Evolutionary conservation across 2,113 vertebrate species (phyloP).

Genomic region (Pelobates fuscus): DNA sequence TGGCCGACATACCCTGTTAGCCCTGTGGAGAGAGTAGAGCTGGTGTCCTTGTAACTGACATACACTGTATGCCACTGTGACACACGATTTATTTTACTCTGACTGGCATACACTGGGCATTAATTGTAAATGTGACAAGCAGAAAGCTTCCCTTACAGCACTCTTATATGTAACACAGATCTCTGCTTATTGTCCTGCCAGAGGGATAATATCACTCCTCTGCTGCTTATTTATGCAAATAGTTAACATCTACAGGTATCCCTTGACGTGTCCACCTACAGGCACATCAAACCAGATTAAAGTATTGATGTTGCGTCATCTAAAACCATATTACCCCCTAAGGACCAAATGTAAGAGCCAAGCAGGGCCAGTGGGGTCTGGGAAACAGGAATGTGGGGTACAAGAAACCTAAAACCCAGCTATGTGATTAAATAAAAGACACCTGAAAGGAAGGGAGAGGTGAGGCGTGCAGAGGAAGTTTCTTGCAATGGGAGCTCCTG

Average conservation of each 20-base stretch:
- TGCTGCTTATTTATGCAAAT: conserved; percentile 18
- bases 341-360: conserved; percentile 28
- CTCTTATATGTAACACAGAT: background rate
- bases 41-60: no score
- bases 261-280: conserved; percentile 14
- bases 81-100: no score
- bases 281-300: conserved; percentile 39
- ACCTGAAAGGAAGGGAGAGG: conserved; percentile 38
- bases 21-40: no score
- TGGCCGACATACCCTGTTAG: no score
- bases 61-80: no score
- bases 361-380: conserved; percentile 28
- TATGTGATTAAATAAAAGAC: conserved; percentile 42
- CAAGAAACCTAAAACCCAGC: conserved; percentile 41
- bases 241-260: conserved; percentile 25
- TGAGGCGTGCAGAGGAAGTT: conserved; percentile 45
- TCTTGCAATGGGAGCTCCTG: conserved; percentile 13
- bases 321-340: conserved; percentile 33
- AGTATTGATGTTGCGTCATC: conserved; percentile 4
- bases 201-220: conserved; percentile 10
- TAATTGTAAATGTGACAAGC: no score
- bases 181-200: conserved; percentile 25
- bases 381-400: conserved; percentile 11
- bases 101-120: no score
- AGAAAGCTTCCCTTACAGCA: background rate